These are phyloP conservation scores for Miichthys miiuy DNA, from an alignment of 2,797 vertebrate species.

Conservation along the genomic window DNA sequence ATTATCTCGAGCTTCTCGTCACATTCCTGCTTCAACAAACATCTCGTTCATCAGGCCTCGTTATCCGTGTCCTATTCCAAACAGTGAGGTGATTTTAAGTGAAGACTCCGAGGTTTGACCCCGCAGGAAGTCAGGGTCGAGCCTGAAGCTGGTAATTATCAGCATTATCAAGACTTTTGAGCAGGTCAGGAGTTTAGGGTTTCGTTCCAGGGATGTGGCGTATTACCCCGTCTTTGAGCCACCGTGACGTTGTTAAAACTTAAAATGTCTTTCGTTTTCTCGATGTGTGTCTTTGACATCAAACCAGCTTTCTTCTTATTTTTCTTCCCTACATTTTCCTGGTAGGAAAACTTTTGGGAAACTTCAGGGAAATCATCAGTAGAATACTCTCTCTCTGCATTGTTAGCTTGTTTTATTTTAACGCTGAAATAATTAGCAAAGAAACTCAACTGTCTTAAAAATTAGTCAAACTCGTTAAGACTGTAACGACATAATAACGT, in stretches of 20 bases:
- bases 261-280: too few relatives aligned
- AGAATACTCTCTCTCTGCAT: too few relatives aligned
- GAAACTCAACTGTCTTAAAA: too few relatives aligned
- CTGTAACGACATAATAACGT: too few relatives aligned
- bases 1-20: background rate
- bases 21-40: constrained; percentile 2
- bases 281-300: too few relatives aligned
- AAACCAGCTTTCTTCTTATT: background rate
- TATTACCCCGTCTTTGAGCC: background rate
- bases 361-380: too few relatives aligned
- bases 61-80: background rate
- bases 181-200: background rate
- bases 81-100: background rate
- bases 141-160: constrained; percentile 2
- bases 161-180: background rate
- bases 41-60: background rate
- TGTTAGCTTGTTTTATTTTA: too few relatives aligned
- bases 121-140: background rate
- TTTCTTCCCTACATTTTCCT: background rate
- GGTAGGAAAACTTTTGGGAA: background rate
- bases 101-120: background rate
- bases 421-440: too few relatives aligned
- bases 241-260: background rate
- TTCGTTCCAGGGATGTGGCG: background rate
- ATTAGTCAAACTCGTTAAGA: too few relatives aligned